A percentile compares a stretch with the other conserved stretches of the same genome.
Evolutionary conservation across 1,140 invertebrate species (phyloP).

Genomic region (Papilio helenus): DNA sequence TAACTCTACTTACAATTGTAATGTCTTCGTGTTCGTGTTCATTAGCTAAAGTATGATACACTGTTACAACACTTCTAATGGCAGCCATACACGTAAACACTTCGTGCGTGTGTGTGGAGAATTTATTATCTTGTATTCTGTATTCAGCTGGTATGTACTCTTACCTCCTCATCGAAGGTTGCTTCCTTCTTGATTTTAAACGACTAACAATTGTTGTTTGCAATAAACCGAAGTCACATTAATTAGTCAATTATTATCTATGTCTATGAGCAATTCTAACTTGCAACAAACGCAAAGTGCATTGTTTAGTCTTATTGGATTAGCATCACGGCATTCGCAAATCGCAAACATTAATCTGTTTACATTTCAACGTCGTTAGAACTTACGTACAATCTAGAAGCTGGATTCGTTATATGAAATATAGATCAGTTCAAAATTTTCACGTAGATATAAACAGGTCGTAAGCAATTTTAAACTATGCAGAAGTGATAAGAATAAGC

Average conservation of each 20-base stretch:
- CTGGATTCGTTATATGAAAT: neutral
- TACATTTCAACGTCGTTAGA: neutral
- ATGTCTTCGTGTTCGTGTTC: constrained; percentile 26
- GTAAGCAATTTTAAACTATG: neutral
- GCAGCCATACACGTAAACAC: constrained; percentile 3
- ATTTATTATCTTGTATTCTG: neutral
- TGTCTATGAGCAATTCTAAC: neutral
- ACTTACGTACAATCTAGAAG: neutral
- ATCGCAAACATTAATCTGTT: neutral
- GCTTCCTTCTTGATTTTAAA: no score
- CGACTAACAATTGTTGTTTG: no score
- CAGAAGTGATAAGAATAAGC: neutral
- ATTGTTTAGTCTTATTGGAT: neutral
- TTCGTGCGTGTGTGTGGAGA: neutral
- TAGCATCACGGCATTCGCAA: neutral
- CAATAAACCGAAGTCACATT: no score
- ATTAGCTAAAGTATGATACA: constrained; percentile 20
- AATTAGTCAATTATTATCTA: no score
- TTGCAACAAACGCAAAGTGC: neutral
- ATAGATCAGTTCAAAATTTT: no score
- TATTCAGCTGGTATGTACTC: neutral
- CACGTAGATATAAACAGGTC: no score
- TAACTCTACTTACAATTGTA: constrained; percentile 16
- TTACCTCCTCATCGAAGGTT: no score
- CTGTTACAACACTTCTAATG: neutral